Conservation (phyloP, 2,888 invertebrate genomes). For the Amphiduros pacificus region DNA sequence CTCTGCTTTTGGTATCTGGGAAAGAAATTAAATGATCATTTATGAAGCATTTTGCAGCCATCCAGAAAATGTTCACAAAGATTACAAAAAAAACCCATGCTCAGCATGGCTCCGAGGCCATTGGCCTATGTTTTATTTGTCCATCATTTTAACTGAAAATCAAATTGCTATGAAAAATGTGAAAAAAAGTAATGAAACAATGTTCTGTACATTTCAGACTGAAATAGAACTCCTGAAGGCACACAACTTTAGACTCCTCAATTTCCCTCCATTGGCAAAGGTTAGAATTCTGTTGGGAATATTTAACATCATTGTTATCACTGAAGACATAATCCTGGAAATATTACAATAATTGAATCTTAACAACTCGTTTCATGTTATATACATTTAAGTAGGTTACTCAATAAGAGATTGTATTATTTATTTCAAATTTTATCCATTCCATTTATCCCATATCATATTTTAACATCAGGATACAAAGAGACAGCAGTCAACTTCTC, state of each 20-base stretch:
- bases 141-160: no score
- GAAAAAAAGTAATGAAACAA: no score
- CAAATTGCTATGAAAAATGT: no score
- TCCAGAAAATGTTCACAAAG: no score
- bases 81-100: no score
- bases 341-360: background rate
- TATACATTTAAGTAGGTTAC: background rate
- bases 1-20: no score
- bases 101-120: slow-evolving; percentile 2
- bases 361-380: background rate
- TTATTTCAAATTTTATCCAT: no score
- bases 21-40: background rate
- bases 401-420: background rate
- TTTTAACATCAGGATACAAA: no score
- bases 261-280: slow-evolving; percentile 54
- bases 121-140: no score
- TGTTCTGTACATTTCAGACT: no score
- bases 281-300: background rate
- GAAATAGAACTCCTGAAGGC: slow-evolving; percentile 55
- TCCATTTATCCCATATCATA: no score
- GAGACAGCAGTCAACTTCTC: no score
- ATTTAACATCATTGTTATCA: background rate
- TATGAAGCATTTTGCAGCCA: background rate
- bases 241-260: slow-evolving; percentile 54
- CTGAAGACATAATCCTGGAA: background rate